These are phyloP conservation scores for Aphidius gifuensis DNA, from an alignment of 1,140 invertebrate species.

Conservation along the genomic window DNA sequence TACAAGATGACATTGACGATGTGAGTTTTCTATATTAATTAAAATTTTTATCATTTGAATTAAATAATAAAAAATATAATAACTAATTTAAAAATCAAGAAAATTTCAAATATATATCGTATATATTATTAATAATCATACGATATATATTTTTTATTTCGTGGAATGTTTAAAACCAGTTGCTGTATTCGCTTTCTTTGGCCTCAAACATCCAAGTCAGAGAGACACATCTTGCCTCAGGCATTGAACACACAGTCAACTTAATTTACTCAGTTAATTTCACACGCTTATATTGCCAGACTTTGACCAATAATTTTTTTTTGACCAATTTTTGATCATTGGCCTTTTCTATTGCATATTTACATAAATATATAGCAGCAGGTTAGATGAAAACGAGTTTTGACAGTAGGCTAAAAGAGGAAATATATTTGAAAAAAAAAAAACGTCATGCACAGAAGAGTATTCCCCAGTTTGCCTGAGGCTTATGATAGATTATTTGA, in stretches of 20 bases:
- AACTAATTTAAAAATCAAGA: too few relatives aligned
- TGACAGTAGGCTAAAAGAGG: too few relatives aligned
- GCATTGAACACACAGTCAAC: slow-evolving; percentile 9
- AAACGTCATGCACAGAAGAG: slow-evolving; percentile 16
- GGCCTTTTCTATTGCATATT: slow-evolving; percentile 17
- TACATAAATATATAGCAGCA: neutral
- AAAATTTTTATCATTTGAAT: neutral
- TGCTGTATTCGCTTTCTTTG: slow-evolving; percentile 37
- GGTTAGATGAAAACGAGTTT: too few relatives aligned
- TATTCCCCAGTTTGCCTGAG: slow-evolving; percentile 41
- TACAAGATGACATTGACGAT: slow-evolving; percentile 53
- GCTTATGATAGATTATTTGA: slow-evolving; percentile 16
- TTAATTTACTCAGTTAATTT: neutral
- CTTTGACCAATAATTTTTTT: neutral
- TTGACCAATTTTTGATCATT: slow-evolving; percentile 8
- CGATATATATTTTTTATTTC: slow-evolving; percentile 5
- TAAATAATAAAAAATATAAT: neutral
- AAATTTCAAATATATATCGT: too few relatives aligned
- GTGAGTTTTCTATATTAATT: slow-evolving; percentile 45
- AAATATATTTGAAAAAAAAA: too few relatives aligned
- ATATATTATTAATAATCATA: neutral
- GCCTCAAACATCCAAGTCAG: slow-evolving; percentile 17
- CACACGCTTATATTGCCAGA: neutral
- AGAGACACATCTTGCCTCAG: slow-evolving; percentile 36
- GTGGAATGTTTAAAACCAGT: slow-evolving; percentile 37